phyloP scores from a whole-genome alignment of 2,113 vertebrate genomes.

The Theristicus caerulescens region DNA sequence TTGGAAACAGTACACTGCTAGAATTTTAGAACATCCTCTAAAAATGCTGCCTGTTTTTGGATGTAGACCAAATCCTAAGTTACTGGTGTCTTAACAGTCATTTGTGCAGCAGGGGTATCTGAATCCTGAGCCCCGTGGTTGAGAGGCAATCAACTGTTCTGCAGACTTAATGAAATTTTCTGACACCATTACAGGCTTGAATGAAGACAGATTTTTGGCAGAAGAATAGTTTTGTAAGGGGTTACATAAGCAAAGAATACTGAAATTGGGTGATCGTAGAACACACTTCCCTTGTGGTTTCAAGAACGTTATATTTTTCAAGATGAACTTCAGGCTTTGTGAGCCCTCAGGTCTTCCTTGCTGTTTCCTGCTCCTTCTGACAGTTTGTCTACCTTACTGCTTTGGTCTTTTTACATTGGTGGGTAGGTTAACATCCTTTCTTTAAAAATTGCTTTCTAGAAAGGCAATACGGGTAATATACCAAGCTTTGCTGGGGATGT shows the following conservation, averaged over 20 bases:
- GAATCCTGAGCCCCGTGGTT: background rate
- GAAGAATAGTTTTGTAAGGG: background rate
- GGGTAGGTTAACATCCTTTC: background rate
- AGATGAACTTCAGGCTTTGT: background rate
- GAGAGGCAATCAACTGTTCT: background rate
- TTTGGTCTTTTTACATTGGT: background rate
- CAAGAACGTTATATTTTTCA: background rate
- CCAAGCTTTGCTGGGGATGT: background rate
- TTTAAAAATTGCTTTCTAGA: background rate
- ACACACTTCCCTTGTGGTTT: background rate
- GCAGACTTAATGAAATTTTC: background rate
- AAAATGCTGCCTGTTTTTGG: background rate
- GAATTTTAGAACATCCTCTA: background rate
- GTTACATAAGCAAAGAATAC: background rate
- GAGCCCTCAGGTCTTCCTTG: background rate
- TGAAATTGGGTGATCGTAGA: background rate
- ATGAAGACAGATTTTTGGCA: slow-evolving; percentile 12
- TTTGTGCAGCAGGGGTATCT: background rate
- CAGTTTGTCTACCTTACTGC: background rate
- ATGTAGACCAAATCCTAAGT: background rate
- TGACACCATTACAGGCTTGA: background rate
- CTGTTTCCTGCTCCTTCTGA: background rate
- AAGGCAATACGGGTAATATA: background rate
- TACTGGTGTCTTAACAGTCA: background rate
- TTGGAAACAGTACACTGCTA: background rate